These are phyloP conservation scores for Druon quercuslanigerum DNA, from an alignment of 1,140 invertebrate genomes.

Conservation along the genomic window DNA sequence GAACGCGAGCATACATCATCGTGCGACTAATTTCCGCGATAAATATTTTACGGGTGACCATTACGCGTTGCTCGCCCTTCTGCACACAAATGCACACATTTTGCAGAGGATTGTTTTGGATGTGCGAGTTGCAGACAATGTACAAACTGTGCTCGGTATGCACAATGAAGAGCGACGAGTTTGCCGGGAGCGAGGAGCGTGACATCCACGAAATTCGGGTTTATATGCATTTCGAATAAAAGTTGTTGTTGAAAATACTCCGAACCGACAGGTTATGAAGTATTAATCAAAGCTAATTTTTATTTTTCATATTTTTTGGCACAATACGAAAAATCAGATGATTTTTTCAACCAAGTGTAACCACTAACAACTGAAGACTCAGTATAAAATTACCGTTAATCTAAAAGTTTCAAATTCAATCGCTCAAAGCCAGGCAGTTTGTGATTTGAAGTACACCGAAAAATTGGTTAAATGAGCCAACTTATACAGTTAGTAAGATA, in stretches of 20 bases:
- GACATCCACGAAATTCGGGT: slow-evolving; percentile 11
- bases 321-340: no score
- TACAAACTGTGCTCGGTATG: slow-evolving; percentile 8
- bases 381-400: no score
- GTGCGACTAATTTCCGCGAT: slow-evolving; percentile 65
- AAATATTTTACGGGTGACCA: slow-evolving; percentile 68
- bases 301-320: no score
- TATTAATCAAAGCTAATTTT: neutral
- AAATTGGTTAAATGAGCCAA: no score
- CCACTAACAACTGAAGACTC: no score
- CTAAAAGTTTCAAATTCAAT: no score
- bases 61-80: slow-evolving; percentile 53
- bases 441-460: no score
- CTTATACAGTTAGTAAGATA: no score
- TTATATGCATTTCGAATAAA: slow-evolving; percentile 7
- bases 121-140: slow-evolving; percentile 13
- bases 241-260: neutral
- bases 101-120: neutral
- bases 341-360: no score
- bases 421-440: no score
- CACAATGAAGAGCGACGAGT: slow-evolving; percentile 8
- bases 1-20: slow-evolving; percentile 58
- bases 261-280: neutral
- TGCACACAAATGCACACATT: slow-evolving; percentile 18
- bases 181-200: neutral